phyloP scores from a whole-genome alignment of 2,113 vertebrate genomes.

The Pseudorasbora parva region DNA sequence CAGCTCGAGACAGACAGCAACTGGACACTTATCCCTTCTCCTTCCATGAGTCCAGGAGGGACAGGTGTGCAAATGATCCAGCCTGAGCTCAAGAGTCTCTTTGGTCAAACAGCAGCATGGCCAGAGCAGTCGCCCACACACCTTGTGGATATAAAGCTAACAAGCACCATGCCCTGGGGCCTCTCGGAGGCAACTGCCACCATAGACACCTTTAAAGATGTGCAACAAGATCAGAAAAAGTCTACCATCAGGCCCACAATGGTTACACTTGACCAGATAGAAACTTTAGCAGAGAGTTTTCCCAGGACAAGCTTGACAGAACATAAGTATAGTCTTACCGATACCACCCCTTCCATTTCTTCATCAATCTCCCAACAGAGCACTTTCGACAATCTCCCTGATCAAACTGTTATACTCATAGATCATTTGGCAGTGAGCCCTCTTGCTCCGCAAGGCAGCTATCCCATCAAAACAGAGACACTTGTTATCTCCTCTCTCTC shows the following conservation, averaged over 20 bases:
- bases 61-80: slow-evolving; percentile 44
- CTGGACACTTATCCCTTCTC: slow-evolving; percentile 36
- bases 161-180: slow-evolving; percentile 22
- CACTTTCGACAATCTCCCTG: slow-evolving; percentile 6
- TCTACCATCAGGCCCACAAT: slow-evolving; percentile 11
- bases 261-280: neutral
- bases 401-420: slow-evolving; percentile 38
- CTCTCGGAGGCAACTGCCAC: neutral
- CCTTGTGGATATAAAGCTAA: slow-evolving; percentile 11
- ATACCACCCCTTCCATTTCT: slow-evolving; percentile 1
- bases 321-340: slow-evolving; percentile 20
- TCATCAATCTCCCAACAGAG: slow-evolving; percentile 14
- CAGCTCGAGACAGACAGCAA: slow-evolving; percentile 31
- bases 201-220: neutral
- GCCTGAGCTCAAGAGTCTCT: slow-evolving; percentile 16
- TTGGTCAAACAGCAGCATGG: slow-evolving; percentile 34
- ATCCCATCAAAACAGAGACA: slow-evolving; percentile 19
- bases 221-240: neutral
- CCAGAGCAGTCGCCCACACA: neutral
- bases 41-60: neutral
- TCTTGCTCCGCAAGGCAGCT: slow-evolving; percentile 6
- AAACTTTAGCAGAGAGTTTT: slow-evolving; percentile 23
- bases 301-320: slow-evolving; percentile 22
- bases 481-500: slow-evolving; percentile 32
- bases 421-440: slow-evolving; percentile 18